Base-by-base conservation (phyloP, 2,888 invertebrate species). In the Conistra vaccinii region DNA sequence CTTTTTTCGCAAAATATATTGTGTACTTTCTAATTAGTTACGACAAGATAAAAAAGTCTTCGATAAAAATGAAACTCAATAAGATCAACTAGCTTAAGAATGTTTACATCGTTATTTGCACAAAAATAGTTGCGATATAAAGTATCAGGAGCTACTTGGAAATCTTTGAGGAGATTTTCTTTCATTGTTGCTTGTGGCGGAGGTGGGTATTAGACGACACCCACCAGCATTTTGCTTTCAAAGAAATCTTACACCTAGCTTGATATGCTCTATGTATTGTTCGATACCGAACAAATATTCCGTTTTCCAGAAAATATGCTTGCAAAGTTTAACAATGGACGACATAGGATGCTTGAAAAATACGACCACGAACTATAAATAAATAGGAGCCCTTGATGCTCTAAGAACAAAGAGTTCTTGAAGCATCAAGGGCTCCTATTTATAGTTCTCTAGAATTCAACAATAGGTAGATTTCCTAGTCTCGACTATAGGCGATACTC, bases 21-120 rank as follows among this genome's bases (percentile, higher is more conserved):
- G 26, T 53, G 1, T 72, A 72, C 68, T 75, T 55, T 14, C 77
- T 79, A 76, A 86, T 85, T 87, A 83, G 75, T 60, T 39, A 73
- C 67, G 61, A 60, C 10, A 69, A 81, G 42, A 57, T 77, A 73
- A 86, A 82, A 71, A 68, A 81, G 35, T 35, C 10, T 51, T 61
- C 29, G 61, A 70, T 73, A 74, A 76, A 76, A 81, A 76, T 61
- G 48, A 45, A 85, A 71, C 69, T 71, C 61, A 61, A 68, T 58
- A 69, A 57, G 71, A 76, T 72, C 78, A 83, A 82, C 60, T 51
- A 85, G 61, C 69, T 83, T 73, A 69, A 65, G 51, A 63, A 70
- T 70, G 69, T 76, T 68, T 76, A 76, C 67, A 57, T 73, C 55
- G 48, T 63, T 85, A 85, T 70, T 77, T 79, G 65, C 39, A 51